Conservation (phyloP, 2,888 invertebrate species). For the Amiota communis region DNA sequence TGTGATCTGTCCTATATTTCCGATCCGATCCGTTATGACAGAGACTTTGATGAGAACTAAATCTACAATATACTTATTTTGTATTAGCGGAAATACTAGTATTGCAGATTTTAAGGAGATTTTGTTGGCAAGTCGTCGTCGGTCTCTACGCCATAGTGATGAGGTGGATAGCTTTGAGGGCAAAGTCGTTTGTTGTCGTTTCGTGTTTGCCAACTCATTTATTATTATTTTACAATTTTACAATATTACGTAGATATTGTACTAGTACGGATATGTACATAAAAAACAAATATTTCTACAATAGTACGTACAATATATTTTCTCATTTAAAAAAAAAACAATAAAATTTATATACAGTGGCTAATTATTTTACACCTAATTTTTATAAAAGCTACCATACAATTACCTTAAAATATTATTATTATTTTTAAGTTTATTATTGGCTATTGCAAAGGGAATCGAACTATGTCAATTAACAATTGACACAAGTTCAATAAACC, state of each 20-base stretch:
- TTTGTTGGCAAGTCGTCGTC: background rate
- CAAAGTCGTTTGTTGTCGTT: background rate
- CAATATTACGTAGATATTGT: background rate
- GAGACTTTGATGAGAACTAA: conserved; percentile 36
- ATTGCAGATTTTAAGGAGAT: conserved; percentile 5
- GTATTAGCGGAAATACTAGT: conserved; percentile 37
- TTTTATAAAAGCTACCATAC: too few relatives aligned
- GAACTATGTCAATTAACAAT: too few relatives aligned
- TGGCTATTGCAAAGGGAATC: too few relatives aligned
- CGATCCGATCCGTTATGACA: conserved; percentile 33
- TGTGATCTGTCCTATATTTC: background rate
- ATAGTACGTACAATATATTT: too few relatives aligned
- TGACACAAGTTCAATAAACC: too few relatives aligned
- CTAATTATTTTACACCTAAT: too few relatives aligned
- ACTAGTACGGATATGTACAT: too few relatives aligned
- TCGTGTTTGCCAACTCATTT: background rate
- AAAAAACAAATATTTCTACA: too few relatives aligned
- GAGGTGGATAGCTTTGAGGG: conserved; percentile 1
- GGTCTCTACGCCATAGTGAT: background rate
- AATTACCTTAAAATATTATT: too few relatives aligned
- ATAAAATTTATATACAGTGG: too few relatives aligned
- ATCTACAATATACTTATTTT: conserved; percentile 22
- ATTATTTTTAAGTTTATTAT: too few relatives aligned
- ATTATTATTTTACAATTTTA: conserved; percentile 10
- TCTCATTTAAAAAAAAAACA: too few relatives aligned